Percentiles rank a stretch among this genome's conserved stretches.
These are phyloP conservation scores for Lymantria dispar DNA, from an alignment of 2,888 invertebrate genomes.

Conservation along the genomic window DNA sequence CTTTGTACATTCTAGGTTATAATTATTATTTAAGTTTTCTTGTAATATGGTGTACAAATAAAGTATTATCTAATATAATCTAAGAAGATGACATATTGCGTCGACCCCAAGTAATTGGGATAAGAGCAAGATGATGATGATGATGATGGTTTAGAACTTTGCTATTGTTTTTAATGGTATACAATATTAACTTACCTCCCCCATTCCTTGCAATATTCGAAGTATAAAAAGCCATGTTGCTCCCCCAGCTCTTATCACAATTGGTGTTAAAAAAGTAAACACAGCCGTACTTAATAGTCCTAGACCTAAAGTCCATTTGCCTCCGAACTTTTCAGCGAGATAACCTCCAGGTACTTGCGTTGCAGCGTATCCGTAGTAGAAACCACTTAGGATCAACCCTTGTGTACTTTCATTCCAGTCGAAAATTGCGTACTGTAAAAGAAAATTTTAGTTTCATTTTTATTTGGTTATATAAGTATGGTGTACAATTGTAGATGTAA, in stretches of 20 bases:
- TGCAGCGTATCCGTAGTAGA: conserved; percentile 92
- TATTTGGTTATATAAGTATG: not conserved
- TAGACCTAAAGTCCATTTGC: conserved; percentile 91
- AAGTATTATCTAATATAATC: too few species aligned
- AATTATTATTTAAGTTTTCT: too few species aligned
- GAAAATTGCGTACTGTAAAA: conserved; percentile 70
- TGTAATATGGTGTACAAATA: too few species aligned
- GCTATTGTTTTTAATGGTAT: not conserved
- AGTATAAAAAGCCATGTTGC: conserved; percentile 79
- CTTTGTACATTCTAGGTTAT: too few species aligned
- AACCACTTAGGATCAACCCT: conserved; percentile 90
- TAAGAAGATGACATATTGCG: too few species aligned
- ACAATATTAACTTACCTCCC: conserved; percentile 79
- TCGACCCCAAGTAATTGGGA: too few species aligned
- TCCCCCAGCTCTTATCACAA: conserved; percentile 83
- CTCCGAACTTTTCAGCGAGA: conserved; percentile 91
- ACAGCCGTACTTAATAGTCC: conserved; percentile 91
- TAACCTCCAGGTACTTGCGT: conserved; percentile 93
- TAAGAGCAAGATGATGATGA: too few species aligned
- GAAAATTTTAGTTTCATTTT: not conserved
- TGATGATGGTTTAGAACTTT: not conserved
- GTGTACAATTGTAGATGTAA: too few species aligned
- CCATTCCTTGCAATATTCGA: conserved; percentile 89
- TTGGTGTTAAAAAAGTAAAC: conserved; percentile 91
- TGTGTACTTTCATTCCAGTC: conserved; percentile 87